phyloP scores from a whole-genome alignment of 2,797 vertebrate genomes.

The Micrastur ruficollis region DNA sequence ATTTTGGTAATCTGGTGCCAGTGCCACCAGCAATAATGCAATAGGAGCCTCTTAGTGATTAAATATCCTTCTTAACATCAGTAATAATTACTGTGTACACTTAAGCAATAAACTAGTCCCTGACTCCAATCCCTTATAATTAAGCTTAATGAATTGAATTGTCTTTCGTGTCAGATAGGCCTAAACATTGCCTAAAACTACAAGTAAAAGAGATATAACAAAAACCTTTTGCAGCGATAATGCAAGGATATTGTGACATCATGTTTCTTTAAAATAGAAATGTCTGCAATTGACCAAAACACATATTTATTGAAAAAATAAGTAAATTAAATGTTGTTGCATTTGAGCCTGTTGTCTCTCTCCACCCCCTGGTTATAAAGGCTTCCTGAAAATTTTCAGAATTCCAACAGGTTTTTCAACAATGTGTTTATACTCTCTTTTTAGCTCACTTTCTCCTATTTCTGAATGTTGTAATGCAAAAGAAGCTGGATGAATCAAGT shows the following conservation, averaged over 20 bases:
- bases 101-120: slow-evolving; percentile 48
- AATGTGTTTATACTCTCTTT: background rate
- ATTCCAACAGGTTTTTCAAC: background rate
- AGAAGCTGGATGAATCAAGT: background rate
- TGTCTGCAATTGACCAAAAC: background rate
- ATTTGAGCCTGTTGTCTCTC: background rate
- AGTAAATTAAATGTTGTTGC: background rate
- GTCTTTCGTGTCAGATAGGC: slow-evolving; percentile 1
- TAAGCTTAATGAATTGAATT: slow-evolving; percentile 37
- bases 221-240: background rate
- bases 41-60: background rate
- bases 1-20: slow-evolving; percentile 1
- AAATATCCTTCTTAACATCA: slow-evolving; percentile 39
- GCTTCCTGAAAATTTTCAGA: background rate
- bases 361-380: background rate
- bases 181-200: slow-evolving; percentile 29
- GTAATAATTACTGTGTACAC: slow-evolving; percentile 23
- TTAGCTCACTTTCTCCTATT: background rate
- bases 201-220: background rate
- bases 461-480: background rate
- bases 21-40: background rate
- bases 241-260: background rate
- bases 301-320: background rate
- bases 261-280: background rate
- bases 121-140: slow-evolving; percentile 40